Evolutionary conservation across 2,113 vertebrate species (phyloP).

Genomic region (Orcinus orca): DNA sequence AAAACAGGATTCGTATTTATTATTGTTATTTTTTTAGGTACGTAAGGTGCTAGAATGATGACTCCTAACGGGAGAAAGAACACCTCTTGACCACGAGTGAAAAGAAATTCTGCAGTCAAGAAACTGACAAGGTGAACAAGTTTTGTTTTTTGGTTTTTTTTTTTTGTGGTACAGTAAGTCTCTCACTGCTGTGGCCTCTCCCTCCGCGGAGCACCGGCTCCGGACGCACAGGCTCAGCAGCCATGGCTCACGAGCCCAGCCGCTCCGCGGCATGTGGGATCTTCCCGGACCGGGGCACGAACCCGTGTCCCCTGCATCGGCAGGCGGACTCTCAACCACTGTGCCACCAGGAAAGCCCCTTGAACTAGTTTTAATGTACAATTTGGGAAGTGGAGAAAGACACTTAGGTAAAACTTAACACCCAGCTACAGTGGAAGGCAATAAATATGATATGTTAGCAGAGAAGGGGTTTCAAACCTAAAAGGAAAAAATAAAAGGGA

Average conservation of each 20-base stretch:
- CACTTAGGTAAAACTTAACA: not conserved
- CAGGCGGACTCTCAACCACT: too few species aligned
- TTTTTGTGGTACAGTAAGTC: too few species aligned
- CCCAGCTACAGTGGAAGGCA: not conserved
- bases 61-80: not conserved
- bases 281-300: too few species aligned
- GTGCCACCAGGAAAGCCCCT: too few species aligned
- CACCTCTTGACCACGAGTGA: rapidly evolving
- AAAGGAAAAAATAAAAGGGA: not conserved
- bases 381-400: not conserved
- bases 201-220: too few species aligned
- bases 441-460: not conserved
- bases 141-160: not conserved
- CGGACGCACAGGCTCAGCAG: too few species aligned
- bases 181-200: too few species aligned
- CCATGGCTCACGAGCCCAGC: too few species aligned
- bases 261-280: too few species aligned
- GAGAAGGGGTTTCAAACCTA: not conserved
- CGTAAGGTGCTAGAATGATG: not conserved
- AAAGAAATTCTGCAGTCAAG: not conserved
- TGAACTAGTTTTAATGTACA: not conserved
- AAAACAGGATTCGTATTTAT: not conserved
- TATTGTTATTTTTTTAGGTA: not conserved
- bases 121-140: not conserved
- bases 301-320: too few species aligned